A percentile compares a stretch with the other conserved stretches of the same genome.
These are phyloP conservation scores for Spilogale gracilis DNA, from an alignment of 2,113 vertebrate genomes.

Conservation along the genomic window DNA sequence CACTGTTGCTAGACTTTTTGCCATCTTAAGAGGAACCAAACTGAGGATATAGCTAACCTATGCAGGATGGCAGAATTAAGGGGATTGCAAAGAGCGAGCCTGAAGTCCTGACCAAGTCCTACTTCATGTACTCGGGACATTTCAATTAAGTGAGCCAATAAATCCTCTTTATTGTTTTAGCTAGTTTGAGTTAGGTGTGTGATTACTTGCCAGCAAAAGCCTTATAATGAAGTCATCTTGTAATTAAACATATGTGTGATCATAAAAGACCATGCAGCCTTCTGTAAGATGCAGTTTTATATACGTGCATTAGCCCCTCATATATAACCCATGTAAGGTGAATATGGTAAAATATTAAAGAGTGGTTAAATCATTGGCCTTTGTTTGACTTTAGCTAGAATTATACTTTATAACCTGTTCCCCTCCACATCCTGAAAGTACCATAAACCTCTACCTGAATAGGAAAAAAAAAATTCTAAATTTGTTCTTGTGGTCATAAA, in stretches of 20 bases:
- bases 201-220: slow-evolving; percentile 49
- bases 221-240: slow-evolving; percentile 35
- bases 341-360: not conserved
- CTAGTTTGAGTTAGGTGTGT: slow-evolving; percentile 57
- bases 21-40: not conserved
- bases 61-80: not conserved
- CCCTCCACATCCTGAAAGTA: not conserved
- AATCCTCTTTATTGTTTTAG: slow-evolving; percentile 68
- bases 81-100: slow-evolving; percentile 38
- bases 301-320: not conserved
- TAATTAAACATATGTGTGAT: slow-evolving; percentile 51
- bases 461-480: not conserved
- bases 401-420: slow-evolving; percentile 22
- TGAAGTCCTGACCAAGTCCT: slow-evolving; percentile 29
- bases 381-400: slow-evolving; percentile 4
- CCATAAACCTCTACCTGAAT: not conserved
- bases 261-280: slow-evolving; percentile 7
- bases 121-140: slow-evolving; percentile 47
- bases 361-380: not conserved
- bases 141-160: slow-evolving; percentile 54
- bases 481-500: not conserved
- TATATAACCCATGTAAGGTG: not conserved
- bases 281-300: not conserved
- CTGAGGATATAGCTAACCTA: not conserved
- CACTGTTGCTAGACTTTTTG: not conserved